These are phyloP conservation scores for Bufo bufo DNA, from an alignment of 2,113 vertebrate species.

Conservation along the genomic window DNA sequence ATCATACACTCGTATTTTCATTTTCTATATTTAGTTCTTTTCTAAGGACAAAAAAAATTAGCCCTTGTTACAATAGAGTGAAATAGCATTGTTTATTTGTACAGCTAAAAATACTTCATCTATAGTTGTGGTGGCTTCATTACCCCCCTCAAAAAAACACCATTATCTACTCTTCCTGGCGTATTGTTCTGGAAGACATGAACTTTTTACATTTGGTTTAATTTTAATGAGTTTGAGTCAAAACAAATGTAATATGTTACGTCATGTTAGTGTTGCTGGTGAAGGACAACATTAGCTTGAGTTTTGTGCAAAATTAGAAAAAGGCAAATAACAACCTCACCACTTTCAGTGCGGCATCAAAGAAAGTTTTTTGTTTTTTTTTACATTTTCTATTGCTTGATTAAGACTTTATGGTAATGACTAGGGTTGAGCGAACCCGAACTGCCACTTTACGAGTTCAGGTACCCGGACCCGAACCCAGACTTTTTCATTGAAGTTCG, in stretches of 20 bases:
- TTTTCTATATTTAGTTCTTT: slow-evolving; percentile 36
- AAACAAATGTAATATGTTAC: slow-evolving; percentile 30
- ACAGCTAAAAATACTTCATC: slow-evolving; percentile 22
- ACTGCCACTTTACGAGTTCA: no score
- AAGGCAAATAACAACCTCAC: not conserved
- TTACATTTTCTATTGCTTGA: not conserved
- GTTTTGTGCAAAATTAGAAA: not conserved
- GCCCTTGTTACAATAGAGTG: slow-evolving; percentile 17
- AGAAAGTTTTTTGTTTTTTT: not conserved
- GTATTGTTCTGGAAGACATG: slow-evolving; percentile 16
- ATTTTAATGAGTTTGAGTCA: slow-evolving; percentile 39
- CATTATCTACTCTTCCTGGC: slow-evolving; percentile 33
- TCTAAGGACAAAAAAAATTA: slow-evolving; percentile 6
- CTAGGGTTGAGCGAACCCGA: no score
- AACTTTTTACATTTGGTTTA: slow-evolving; percentile 31
- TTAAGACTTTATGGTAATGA: no score
- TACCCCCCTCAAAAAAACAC: not conserved
- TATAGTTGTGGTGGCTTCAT: not conserved
- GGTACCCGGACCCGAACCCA: no score
- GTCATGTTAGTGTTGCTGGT: not conserved
- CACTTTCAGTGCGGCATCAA: not conserved
- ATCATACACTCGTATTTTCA: slow-evolving; percentile 25
- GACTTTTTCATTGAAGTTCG: no score
- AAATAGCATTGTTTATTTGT: slow-evolving; percentile 29
- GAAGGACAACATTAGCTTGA: not conserved